A percentile compares a stretch with the other conserved stretches of the same genome.
Conservation (phyloP, 2,797 vertebrate genomes). For the Microctenopoma steveboyesi region DNA sequence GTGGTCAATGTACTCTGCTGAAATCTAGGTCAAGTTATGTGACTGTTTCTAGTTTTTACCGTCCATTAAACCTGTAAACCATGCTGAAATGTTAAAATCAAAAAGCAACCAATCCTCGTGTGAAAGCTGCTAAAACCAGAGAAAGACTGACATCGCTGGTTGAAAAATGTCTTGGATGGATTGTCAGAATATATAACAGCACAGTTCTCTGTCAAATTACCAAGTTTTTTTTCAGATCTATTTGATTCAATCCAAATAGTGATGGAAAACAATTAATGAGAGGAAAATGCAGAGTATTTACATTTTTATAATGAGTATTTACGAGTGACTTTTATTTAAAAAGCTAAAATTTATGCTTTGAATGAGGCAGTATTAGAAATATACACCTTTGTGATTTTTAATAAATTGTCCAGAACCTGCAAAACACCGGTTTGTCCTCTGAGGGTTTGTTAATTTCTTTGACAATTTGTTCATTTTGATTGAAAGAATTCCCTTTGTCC, state of each 20-base stretch:
- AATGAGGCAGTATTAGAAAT: neutral
- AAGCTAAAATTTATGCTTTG: neutral
- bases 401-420: neutral
- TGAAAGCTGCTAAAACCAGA: neutral
- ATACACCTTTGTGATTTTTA: neutral
- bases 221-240: neutral
- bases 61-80: neutral
- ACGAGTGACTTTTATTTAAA: constrained; percentile 7
- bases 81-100: too few species aligned
- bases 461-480: constrained; percentile 6
- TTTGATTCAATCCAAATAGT: neutral
- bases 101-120: neutral
- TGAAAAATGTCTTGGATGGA: neutral
- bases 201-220: neutral
- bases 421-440: neutral
- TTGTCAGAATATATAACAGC: neutral
- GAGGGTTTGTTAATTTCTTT: neutral
- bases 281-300: too few species aligned
- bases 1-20: neutral
- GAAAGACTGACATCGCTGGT: neutral
- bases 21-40: neutral
- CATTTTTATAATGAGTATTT: too few species aligned
- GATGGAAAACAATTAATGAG: neutral
- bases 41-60: neutral
- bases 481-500: constrained; percentile 7